Conservation (phyloP, 2,888 invertebrate species). For the Stenchaetothrips biformis region DNA sequence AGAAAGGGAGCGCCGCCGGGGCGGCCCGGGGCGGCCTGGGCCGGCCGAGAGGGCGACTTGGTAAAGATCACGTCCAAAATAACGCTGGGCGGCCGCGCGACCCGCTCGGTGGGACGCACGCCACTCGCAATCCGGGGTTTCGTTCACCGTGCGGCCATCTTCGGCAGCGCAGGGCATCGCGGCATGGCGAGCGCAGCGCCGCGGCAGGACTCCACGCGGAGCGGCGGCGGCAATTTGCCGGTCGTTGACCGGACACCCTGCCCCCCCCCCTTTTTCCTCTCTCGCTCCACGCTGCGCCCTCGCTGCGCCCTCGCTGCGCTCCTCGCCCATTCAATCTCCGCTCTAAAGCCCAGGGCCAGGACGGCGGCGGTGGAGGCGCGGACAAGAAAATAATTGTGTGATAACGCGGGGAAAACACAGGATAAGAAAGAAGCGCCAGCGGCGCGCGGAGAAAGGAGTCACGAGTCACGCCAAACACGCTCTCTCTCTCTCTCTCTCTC, state of each 20-base stretch:
- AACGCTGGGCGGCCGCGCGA: no score
- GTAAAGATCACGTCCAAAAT: no score
- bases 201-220: slow-evolving; percentile 25
- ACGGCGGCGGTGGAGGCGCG: slow-evolving; percentile 37
- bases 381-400: no score
- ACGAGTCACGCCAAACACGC: no score
- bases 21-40: background rate
- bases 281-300: background rate
- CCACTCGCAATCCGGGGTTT: no score
- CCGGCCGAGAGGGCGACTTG: background rate
- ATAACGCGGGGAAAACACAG: no score
- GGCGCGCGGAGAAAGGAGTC: no score
- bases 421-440: no score
- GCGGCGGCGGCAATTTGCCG: slow-evolving; percentile 35
- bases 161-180: no score
- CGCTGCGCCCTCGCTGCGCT: background rate
- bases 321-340: background rate
- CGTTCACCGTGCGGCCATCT: no score
- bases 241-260: background rate
- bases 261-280: background rate
- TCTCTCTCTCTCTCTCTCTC: no score
- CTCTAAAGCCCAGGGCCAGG: slow-evolving; percentile 27
- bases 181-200: background rate
- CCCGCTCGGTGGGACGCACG: no score
- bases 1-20: background rate